Percentiles rank a stretch among this genome's conserved stretches.
Conservation (phyloP, 2,113 vertebrate genomes). For the Dromiciops gliroides region DNA sequence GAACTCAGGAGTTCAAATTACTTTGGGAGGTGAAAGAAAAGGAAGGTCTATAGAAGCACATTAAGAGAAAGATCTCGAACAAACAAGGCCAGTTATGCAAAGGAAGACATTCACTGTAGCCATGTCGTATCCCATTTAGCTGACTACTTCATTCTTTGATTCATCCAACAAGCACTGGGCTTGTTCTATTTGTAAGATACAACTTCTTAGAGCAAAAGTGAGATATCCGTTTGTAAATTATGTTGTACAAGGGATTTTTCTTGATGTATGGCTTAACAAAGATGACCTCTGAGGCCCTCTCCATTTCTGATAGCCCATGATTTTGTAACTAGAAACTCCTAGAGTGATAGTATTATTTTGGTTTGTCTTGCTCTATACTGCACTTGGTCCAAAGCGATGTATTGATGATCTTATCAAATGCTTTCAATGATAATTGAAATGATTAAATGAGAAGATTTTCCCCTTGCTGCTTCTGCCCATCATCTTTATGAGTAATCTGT, state of each 20-base stretch:
- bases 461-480: background rate
- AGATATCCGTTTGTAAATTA: background rate
- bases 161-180: background rate
- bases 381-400: background rate
- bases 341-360: background rate
- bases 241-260: background rate
- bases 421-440: background rate
- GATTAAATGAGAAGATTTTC: background rate
- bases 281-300: too few species aligned
- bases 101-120: background rate
- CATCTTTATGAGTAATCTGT: background rate
- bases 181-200: background rate
- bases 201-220: background rate
- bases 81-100: background rate
- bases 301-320: background rate
- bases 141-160: background rate
- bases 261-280: background rate
- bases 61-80: background rate
- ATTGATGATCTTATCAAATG: background rate
- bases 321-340: background rate
- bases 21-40: background rate
- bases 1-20: background rate
- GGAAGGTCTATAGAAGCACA: background rate
- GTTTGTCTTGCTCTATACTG: background rate
- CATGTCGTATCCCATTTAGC: background rate